Percentiles rank a stretch among this genome's conserved stretches.
These are phyloP conservation scores for Acomys russatus DNA, from an alignment of 2,797 vertebrate genomes.

Conservation along the genomic window DNA sequence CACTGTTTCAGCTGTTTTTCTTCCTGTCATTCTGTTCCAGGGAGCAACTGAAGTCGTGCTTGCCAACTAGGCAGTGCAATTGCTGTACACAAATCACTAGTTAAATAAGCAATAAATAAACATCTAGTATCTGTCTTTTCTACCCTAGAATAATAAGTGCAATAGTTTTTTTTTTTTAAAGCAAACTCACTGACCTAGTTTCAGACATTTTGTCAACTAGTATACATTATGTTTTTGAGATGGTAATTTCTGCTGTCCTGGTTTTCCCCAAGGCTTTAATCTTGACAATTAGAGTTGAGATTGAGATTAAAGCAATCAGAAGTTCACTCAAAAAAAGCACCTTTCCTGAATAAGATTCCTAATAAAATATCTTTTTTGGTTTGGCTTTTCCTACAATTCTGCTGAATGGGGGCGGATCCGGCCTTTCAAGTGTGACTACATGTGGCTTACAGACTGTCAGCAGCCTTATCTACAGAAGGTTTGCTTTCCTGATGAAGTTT, in stretches of 20 bases:
- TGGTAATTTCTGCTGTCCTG: conserved; percentile 83
- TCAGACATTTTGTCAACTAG: conserved; percentile 82
- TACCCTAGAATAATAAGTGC: no score
- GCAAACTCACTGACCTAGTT: conserved; percentile 81
- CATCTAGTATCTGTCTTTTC: neutral
- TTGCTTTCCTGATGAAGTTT: conserved; percentile 41
- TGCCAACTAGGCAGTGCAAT: neutral
- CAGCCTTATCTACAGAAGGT: neutral
- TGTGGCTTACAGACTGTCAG: neutral
- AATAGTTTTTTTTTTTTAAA: conserved; percentile 53
- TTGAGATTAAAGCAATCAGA: conserved; percentile 80
- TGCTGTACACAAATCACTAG: neutral
- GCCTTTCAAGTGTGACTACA: neutral
- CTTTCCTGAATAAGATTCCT: conserved; percentile 48
- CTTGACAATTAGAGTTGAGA: conserved; percentile 83
- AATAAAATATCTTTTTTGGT: conserved; percentile 67
- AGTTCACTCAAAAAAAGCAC: conserved; percentile 67
- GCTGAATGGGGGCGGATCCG: neutral
- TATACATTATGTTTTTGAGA: conserved; percentile 76
- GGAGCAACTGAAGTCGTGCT: neutral
- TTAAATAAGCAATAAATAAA: neutral
- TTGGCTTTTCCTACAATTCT: conserved; percentile 52
- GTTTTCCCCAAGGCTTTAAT: conserved; percentile 82
- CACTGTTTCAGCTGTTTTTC: neutral
- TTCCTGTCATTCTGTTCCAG: neutral